Percentiles rank a stretch among this genome's conserved stretches.
phyloP scores from a whole-genome alignment of 2,797 vertebrate genomes.

The Valencia hispanica region DNA sequence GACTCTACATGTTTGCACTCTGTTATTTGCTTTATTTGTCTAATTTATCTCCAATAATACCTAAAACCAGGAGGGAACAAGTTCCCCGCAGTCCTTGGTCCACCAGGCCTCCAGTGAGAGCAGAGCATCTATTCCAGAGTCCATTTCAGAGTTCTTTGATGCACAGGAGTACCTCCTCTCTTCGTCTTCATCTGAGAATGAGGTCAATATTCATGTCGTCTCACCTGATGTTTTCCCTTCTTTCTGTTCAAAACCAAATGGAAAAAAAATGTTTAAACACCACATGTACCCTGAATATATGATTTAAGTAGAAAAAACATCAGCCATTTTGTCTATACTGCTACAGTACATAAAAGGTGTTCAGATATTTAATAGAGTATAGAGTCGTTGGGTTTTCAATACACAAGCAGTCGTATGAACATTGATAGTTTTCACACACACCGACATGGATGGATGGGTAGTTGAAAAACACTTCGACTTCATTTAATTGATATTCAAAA shows the following conservation, averaged over 20 bases:
- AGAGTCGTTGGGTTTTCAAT: not conserved
- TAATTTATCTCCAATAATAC: slow-evolving; percentile 1
- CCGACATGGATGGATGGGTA: not conserved
- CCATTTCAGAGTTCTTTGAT: slow-evolving; percentile 94
- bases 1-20: not conserved
- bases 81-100: slow-evolving; percentile 83
- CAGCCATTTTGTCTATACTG: not conserved
- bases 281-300: not conserved
- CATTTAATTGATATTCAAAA: not conserved
- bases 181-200: slow-evolving; percentile 98
- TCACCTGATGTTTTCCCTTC: not conserved
- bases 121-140: slow-evolving; percentile 90
- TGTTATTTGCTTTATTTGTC: not conserved
- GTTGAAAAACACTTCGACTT: not conserved
- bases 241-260: slow-evolving; percentile 4
- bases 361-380: not conserved
- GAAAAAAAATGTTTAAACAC: not conserved
- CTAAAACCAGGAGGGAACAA: slow-evolving; percentile 82
- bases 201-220: slow-evolving; percentile 79
- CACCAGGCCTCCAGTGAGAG: slow-evolving; percentile 94
- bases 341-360: not conserved
- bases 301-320: not conserved
- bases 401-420: not conserved
- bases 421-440: not conserved
- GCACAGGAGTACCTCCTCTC: slow-evolving; percentile 96